Percentiles rank a stretch among this genome's conserved stretches.
Evolutionary conservation across 1,140 invertebrate species (phyloP).

Genomic region (Diploscapter pachys): DNA sequence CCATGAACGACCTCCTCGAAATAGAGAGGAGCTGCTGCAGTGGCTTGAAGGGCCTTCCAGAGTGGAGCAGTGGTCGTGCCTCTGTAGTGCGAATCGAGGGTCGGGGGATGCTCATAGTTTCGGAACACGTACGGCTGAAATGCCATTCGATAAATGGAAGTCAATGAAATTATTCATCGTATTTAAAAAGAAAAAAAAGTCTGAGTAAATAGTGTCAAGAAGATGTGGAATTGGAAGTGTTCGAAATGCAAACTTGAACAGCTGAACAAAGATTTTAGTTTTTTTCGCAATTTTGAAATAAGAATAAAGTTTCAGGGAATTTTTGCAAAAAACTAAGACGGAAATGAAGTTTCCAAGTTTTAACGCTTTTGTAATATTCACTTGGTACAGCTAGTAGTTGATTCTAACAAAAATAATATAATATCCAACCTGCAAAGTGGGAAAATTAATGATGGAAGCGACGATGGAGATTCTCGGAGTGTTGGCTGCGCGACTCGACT

Average conservation of each 20-base stretch:
- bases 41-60: constrained; percentile 67
- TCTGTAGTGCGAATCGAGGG: constrained; percentile 73
- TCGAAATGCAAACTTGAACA: too few species aligned
- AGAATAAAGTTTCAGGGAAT: background rate
- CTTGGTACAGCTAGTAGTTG: background rate
- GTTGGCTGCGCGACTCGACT: constrained; percentile 35
- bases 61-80: constrained; percentile 61
- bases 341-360: background rate
- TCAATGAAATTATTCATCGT: background rate
- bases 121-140: constrained; percentile 78
- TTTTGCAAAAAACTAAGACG: constrained; percentile 5
- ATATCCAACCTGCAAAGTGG: constrained; percentile 63
- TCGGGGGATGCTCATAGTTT: constrained; percentile 77
- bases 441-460: constrained; percentile 71
- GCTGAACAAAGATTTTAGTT: too few species aligned
- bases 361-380: background rate
- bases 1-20: constrained; percentile 75
- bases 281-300: background rate
- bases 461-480: constrained; percentile 46
- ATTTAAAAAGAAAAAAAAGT: too few species aligned
- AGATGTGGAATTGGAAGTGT: too few species aligned
- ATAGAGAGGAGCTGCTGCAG: constrained; percentile 85
- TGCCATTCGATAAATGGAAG: background rate
- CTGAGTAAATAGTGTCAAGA: too few species aligned
- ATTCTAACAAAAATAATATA: background rate